Conservation (phyloP, 1,140 invertebrate species). For the Drosophila kohkoa region DNA sequence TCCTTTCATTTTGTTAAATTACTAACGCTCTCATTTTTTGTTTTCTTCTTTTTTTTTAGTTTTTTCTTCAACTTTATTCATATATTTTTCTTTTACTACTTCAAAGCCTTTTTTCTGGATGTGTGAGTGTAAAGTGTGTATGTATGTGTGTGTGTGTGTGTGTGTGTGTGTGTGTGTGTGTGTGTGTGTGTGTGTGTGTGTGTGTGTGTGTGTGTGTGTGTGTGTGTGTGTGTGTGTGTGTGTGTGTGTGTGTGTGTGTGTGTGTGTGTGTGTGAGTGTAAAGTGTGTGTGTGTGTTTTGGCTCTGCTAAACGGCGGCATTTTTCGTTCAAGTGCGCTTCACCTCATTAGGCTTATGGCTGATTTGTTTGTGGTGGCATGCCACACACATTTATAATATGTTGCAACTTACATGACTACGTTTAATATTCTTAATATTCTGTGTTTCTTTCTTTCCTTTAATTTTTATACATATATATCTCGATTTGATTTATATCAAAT, state of each 20-base stretch:
- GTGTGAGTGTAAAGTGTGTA: too few species aligned
- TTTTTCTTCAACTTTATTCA: conserved; percentile 12
- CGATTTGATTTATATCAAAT: conserved; percentile 41
- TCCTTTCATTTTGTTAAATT: neutral
- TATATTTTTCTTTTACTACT: conserved; percentile 2
- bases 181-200: conserved; percentile 11
- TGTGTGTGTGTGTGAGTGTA: conserved; percentile 3
- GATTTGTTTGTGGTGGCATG: conserved; percentile 20
- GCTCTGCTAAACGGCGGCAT: conserved; percentile 64
- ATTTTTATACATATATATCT: conserved; percentile 20
- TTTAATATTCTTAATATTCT: conserved; percentile 10
- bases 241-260: conserved; percentile 7
- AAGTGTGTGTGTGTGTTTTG: conserved; percentile 10
- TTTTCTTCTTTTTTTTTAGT: neutral
- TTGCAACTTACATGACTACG: conserved; percentile 24
- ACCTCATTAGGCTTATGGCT: conserved; percentile 39
- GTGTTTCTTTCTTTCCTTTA: conserved; percentile 1
- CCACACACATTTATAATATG: conserved; percentile 5
- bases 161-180: conserved; percentile 9
- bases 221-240: conserved; percentile 16
- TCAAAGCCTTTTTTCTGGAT: conserved; percentile 24
- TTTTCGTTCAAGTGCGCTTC: conserved; percentile 54
- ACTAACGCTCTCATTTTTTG: conserved; percentile 11
- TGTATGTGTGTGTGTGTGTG: conserved; percentile 13
- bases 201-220: conserved; percentile 9